Base-by-base conservation (phyloP, 2,888 invertebrate species). In the Graphium colonna region DNA sequence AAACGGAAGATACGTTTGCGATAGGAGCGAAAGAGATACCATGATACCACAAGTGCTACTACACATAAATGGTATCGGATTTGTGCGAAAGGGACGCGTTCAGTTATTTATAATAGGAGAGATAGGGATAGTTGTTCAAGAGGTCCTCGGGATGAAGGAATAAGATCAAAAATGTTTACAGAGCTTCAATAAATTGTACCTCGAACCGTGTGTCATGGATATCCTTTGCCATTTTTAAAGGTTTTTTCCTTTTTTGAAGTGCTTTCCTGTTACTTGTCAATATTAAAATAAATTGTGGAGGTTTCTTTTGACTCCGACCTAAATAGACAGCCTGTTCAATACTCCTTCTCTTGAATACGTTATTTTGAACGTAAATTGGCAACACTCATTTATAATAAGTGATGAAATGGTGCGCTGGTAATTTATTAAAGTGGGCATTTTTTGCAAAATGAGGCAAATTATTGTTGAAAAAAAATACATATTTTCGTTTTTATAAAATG, bases 41-140 rank as follows among this genome's bases (percentile, higher is more conserved):
- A 65, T 71, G n/a, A 74, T 56, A 56, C 61, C 59, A 64, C 60
- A 69, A 83, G 82, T 69, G 73, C 66, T 76, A 79, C 87, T 87
- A 86, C 78, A 77, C 77, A 79, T 84, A 85, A 86, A 87, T 81
- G 85, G 86, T 87, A 86, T 84, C 85, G 78, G 77, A 80, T 79
- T 77, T 71, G 64, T 61, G 67, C 55, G 69, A 73, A 64, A 56
- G 71, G 62, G 67, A 72, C 58, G 62, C 46, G 52, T 39, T 50
- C 62, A 56, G 52, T 36, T 13, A 13, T 38, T 17, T 12, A 7
- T 8, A 16, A 16, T 41, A 46, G n/a, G 56, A 26, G 57, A 15
- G 56, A 58, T 46, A 46, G 55, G 51, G 60, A 60, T 31, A 28
- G 57, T 10, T 3, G 17, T 26, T 41, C 8, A 8, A 52, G 47